phyloP scores from a whole-genome alignment of 2,888 invertebrate genomes.

The Clusia tigrina region DNA sequence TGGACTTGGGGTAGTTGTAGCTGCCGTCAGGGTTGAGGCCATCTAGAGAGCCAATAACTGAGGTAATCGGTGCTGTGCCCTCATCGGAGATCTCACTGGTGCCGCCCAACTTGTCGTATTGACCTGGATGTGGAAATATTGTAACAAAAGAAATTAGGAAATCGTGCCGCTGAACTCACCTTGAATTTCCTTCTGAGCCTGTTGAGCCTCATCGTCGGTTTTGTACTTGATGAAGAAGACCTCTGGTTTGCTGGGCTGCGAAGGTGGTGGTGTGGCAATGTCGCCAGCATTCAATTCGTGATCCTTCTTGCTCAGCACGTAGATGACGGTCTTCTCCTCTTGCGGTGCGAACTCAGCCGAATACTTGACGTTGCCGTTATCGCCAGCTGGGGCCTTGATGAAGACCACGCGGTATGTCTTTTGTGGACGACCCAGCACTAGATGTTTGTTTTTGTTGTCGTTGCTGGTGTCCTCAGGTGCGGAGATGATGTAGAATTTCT shows the following conservation, averaged over 20 bases:
- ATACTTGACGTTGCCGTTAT: slow-evolving; percentile 52
- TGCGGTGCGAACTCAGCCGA: slow-evolving; percentile 60
- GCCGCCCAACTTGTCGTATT: slow-evolving; percentile 59
- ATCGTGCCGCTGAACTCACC: slow-evolving; percentile 39
- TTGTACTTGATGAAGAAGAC: slow-evolving; percentile 65
- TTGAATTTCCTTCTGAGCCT: slow-evolving; percentile 63
- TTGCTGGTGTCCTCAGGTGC: slow-evolving; percentile 60
- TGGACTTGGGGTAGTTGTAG: slow-evolving; percentile 54
- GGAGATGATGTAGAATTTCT: slow-evolving; percentile 61
- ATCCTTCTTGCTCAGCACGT: slow-evolving; percentile 62
- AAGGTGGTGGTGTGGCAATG: slow-evolving; percentile 60
- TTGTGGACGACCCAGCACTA: slow-evolving; percentile 61
- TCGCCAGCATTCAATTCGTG: slow-evolving; percentile 54
- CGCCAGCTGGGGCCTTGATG: slow-evolving; percentile 60
- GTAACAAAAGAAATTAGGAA: background rate
- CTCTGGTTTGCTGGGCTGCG: slow-evolving; percentile 62
- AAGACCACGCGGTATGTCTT: slow-evolving; percentile 63
- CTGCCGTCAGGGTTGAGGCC: slow-evolving; percentile 56
- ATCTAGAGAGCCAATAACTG: slow-evolving; percentile 56
- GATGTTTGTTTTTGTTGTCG: slow-evolving; percentile 52
- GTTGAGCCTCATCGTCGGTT: slow-evolving; percentile 61
- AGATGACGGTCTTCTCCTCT: slow-evolving; percentile 64
- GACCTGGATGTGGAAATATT: slow-evolving; percentile 36
- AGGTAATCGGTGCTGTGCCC: slow-evolving; percentile 53
- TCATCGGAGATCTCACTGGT: slow-evolving; percentile 56